Evolutionary conservation across 2,797 vertebrate species (phyloP).

Genomic region (Octomys mimax): DNA sequence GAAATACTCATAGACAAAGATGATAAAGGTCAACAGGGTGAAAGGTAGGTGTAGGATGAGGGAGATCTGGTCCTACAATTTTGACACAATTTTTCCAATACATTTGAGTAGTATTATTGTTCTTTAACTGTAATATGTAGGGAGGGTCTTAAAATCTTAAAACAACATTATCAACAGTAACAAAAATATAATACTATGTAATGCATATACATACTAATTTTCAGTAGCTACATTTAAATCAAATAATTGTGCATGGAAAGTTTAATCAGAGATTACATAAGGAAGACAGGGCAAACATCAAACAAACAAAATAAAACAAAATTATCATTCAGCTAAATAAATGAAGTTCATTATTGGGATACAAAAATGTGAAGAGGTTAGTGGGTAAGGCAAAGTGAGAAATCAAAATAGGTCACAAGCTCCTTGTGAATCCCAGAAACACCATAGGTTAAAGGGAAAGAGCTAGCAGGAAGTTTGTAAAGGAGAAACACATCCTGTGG

Average conservation of each 20-base stretch:
- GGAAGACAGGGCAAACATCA: not conserved
- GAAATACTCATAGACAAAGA: not conserved
- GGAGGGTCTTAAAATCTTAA: not conserved
- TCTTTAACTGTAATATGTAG: not conserved
- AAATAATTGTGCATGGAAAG: not conserved
- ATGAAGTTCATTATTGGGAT: not conserved
- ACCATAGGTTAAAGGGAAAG: not conserved
- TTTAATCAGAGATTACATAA: not conserved
- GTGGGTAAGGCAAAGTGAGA: not conserved
- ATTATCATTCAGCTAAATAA: not conserved
- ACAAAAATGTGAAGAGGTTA: not conserved
- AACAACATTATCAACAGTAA: not conserved
- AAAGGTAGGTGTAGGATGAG: not conserved
- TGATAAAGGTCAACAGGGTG: not conserved
- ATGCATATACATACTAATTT: not conserved
- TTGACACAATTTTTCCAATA: not conserved
- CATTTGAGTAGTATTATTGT: not conserved
- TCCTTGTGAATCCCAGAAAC: too few species aligned
- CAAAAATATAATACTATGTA: not conserved
- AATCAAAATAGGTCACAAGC: fast-evolving
- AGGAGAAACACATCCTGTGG: not conserved
- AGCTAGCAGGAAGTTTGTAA: fast-evolving
- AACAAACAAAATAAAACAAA: not conserved
- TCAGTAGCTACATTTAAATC: not conserved
- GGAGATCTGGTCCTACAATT: not conserved